Evolutionary conservation across 1,140 invertebrate species (phyloP).

Genomic region (Brachionus paranguensis): DNA sequence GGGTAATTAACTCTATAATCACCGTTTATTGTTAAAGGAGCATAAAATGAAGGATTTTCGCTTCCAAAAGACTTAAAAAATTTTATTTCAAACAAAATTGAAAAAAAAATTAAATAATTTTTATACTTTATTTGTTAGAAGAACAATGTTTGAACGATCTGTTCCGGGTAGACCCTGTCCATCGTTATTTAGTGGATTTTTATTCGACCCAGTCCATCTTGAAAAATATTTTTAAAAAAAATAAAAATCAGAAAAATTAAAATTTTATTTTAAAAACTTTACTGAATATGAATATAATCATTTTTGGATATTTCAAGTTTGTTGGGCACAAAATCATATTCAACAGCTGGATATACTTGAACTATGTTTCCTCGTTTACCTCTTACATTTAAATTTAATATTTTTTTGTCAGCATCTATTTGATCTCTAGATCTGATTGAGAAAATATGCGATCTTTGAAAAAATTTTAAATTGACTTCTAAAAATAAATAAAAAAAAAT

Average conservation of each 20-base stretch:
- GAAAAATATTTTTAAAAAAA: constrained; percentile 44
- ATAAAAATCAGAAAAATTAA: constrained; percentile 49
- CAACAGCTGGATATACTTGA: constrained; percentile 46
- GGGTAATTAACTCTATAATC: neutral
- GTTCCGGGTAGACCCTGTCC: constrained; percentile 51
- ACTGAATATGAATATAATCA: constrained; percentile 52
- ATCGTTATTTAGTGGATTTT: constrained; percentile 46
- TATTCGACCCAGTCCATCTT: constrained; percentile 51
- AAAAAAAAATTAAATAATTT: neutral
- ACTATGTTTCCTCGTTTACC: constrained; percentile 41
- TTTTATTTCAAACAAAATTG: neutral
- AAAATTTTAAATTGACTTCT: neutral
- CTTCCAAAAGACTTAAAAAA: neutral
- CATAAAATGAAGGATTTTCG: neutral
- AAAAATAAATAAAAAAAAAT: neutral
- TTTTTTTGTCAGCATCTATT: neutral
- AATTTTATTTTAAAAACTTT: constrained; percentile 42
- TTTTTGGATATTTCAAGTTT: constrained; percentile 42
- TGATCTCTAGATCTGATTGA: neutral
- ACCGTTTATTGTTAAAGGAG: neutral
- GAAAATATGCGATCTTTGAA: neutral
- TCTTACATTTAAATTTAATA: constrained; percentile 37
- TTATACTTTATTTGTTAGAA: constrained; percentile 44
- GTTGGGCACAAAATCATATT: constrained; percentile 52
- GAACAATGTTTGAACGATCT: constrained; percentile 51